phyloP scores from a whole-genome alignment of 1,140 invertebrate genomes.

The Condylostylus longicornis region DNA sequence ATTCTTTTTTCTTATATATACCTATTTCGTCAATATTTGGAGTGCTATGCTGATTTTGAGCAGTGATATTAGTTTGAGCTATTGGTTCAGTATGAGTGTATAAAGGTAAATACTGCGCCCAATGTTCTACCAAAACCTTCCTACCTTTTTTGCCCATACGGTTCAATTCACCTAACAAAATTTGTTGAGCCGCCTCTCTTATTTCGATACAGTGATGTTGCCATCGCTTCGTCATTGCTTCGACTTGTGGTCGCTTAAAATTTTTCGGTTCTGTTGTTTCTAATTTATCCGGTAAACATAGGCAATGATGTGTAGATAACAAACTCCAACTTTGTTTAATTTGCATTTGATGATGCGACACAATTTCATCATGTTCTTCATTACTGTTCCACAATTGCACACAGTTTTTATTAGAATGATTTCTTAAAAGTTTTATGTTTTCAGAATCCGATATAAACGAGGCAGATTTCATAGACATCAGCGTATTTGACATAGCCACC shows the following conservation, averaged over 20 bases:
- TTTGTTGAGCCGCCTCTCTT: conserved; percentile 87
- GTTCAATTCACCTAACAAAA: conserved; percentile 83
- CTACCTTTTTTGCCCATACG: conserved; percentile 81
- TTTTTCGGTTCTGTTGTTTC: conserved; percentile 51
- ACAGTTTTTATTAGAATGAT: conserved; percentile 33
- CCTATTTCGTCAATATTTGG: conserved; percentile 5
- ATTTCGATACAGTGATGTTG: conserved; percentile 97
- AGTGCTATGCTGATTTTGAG: conserved; percentile 29
- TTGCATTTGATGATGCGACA: conserved; percentile 71
- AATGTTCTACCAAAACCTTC: conserved; percentile 81
- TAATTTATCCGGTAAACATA: conserved; percentile 84
- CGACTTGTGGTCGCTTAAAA: conserved; percentile 86
- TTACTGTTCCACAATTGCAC: conserved; percentile 38
- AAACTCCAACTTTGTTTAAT: conserved; percentile 95
- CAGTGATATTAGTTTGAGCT: conserved; percentile 38
- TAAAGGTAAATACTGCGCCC: conserved; percentile 85
- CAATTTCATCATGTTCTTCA: conserved; percentile 65
- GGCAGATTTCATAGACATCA: conserved; percentile 96
- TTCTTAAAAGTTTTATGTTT: conserved; percentile 56
- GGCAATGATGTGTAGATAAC: conserved; percentile 88
- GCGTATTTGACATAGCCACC: conserved; percentile 86
- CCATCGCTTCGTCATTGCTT: conserved; percentile 94
- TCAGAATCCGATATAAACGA: conserved; percentile 80
- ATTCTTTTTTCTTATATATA: no score
- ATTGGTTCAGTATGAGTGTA: conserved; percentile 61